Base-by-base conservation (phyloP, 1,140 invertebrate genomes). In the Plodia interpunctella region DNA sequence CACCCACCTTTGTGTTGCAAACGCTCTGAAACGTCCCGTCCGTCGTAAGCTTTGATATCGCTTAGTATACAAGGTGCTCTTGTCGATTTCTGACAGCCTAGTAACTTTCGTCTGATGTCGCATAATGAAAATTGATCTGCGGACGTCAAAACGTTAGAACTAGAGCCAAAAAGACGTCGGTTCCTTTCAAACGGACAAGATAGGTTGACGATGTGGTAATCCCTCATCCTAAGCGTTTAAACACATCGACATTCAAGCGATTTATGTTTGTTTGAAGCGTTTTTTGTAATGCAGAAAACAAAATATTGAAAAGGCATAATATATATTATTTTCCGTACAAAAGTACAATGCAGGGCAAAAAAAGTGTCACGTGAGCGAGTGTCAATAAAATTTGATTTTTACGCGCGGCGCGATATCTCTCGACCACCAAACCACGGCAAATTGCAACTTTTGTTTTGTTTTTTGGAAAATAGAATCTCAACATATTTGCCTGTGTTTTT, bases 301-400 rank as follows among this genome's bases (percentile, higher is more conserved):
- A 44, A 17, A 44, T 44, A 44, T 44, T 17, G 38, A 72, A 68
- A 70, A 65, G 64, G 21, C 59, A 65, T 57, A 53, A 25, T 53
- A 13, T 20, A 65, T 57, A 53, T 53, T 53, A 13, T 20, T 21
- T 53, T 53, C 19, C 51, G 20, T 3, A 51, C 49, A 20, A 20
- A 8, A 51, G 56, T 65, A 67, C 65, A 72, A 38, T 68, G 65
- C 63, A 68, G 51, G 60, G 66, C 64, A 76, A 76, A 78, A 80
- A 78, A 69, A 54, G 60, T 59, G 63, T 63, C 60, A 55, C 62
- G 60, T 59, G 64, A 66, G 60, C 65, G 66, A 63, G 63, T 63
- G 70, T 77, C 76, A 77, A 77, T 81, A 78, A 78, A 78, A 79
- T 76, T 76, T 77, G 67, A 81, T 81, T 70, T 79, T 77, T 81